phyloP scores from a whole-genome alignment of 2,797 vertebrate species.

The Gorsachius magnificus region DNA sequence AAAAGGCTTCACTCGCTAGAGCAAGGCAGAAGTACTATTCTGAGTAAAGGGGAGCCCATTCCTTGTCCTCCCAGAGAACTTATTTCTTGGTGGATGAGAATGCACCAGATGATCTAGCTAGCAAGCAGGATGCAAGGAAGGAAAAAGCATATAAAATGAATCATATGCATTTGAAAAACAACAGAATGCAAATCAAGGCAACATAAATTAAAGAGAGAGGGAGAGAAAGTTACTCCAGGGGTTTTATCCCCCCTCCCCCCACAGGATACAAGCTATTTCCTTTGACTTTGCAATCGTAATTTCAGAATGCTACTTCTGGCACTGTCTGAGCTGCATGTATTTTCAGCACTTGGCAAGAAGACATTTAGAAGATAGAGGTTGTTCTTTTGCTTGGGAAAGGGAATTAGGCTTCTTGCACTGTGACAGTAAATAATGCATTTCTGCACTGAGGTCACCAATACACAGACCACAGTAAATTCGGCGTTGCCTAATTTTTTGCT shows the following conservation, averaged over 20 bases:
- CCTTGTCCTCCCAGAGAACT: background rate
- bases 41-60: background rate
- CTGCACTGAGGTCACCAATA: background rate
- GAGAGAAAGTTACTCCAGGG: conserved; percentile 29
- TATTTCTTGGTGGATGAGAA: background rate
- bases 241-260: conserved; percentile 10
- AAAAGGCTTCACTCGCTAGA: background rate
- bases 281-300: conserved; percentile 46
- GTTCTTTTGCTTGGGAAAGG: background rate
- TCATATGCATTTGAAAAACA: background rate
- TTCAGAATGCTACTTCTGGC: conserved; percentile 60
- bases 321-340: conserved; percentile 10
- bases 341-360: conserved; percentile 51
- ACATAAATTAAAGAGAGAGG: conserved; percentile 18
- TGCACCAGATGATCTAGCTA: background rate
- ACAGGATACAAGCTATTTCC: conserved; percentile 60
- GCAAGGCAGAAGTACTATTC: background rate
- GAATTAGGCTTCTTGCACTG: background rate
- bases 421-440: background rate
- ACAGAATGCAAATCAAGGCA: conserved; percentile 43
- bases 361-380: conserved; percentile 5
- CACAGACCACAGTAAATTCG: background rate
- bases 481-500: conserved; percentile 11
- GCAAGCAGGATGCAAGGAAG: background rate
- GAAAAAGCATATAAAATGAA: background rate